Evolutionary conservation across 2,113 vertebrate genomes (phyloP).

Genomic region (Malurus cyaneus): DNA sequence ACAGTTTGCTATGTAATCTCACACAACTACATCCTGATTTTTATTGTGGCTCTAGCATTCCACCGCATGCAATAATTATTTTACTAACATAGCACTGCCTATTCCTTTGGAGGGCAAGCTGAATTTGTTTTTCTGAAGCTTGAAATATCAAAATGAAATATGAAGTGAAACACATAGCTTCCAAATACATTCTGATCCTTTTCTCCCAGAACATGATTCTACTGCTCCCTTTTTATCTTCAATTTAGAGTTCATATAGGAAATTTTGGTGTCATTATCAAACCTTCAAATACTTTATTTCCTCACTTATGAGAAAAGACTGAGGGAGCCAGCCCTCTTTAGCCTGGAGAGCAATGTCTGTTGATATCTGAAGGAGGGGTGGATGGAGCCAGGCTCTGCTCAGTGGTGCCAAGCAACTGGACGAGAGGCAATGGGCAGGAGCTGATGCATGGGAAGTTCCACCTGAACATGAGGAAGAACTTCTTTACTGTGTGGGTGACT

Average conservation of each 20-base stretch:
- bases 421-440: background rate
- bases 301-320: background rate
- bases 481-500: background rate
- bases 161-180: background rate
- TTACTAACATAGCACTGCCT: background rate
- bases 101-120: background rate
- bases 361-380: background rate
- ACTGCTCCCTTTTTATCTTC: background rate
- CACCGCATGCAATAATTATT: background rate
- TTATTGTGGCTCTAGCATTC: background rate
- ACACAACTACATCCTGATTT: background rate
- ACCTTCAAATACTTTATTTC: background rate
- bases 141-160: background rate
- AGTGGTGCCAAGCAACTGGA: background rate
- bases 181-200: background rate
- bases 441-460: background rate
- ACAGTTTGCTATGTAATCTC: background rate
- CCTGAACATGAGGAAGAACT: background rate
- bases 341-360: background rate
- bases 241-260: background rate
- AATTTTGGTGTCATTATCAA: background rate
- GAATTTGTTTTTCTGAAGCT: background rate
- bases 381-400: background rate
- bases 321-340: background rate
- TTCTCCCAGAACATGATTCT: background rate